Evolutionary conservation across 2,797 vertebrate species (phyloP).

Genomic region (Ctenopoma kingsleyae): DNA sequence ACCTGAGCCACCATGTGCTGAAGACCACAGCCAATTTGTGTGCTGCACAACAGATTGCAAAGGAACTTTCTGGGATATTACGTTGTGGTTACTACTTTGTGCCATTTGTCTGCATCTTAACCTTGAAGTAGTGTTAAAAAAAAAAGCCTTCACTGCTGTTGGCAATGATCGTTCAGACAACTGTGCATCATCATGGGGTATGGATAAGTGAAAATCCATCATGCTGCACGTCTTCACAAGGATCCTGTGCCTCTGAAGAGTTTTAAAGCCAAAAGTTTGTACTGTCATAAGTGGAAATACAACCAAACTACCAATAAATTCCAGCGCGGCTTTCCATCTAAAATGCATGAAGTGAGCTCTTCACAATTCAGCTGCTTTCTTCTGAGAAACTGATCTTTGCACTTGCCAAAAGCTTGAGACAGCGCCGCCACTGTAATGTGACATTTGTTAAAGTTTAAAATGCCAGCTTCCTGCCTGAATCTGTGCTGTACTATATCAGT

Average conservation of each 20-base stretch:
- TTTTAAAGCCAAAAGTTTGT: neutral
- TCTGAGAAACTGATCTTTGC: constrained; percentile 8
- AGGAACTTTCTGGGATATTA: constrained; percentile 3
- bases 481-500: constrained; percentile 28
- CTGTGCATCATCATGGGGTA: neutral
- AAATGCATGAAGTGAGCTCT: neutral
- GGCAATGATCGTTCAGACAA: constrained; percentile 1
- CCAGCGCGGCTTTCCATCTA: neutral
- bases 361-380: neutral
- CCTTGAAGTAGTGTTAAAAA: neutral
- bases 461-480: constrained; percentile 37
- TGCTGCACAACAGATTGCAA: neutral
- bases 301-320: neutral
- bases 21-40: neutral
- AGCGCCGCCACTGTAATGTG: neutral
- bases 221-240: neutral
- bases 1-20: neutral
- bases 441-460: constrained; percentile 1
- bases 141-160: constrained; percentile 1
- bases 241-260: constrained; percentile 23
- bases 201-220: neutral
- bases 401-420: constrained; percentile 41
- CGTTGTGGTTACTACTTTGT: constrained; percentile 14
- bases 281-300: neutral
- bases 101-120: constrained; percentile 40